These are phyloP conservation scores for Ruditapes philippinarum DNA, from an alignment of 1,140 invertebrate species.

Conservation along the genomic window DNA sequence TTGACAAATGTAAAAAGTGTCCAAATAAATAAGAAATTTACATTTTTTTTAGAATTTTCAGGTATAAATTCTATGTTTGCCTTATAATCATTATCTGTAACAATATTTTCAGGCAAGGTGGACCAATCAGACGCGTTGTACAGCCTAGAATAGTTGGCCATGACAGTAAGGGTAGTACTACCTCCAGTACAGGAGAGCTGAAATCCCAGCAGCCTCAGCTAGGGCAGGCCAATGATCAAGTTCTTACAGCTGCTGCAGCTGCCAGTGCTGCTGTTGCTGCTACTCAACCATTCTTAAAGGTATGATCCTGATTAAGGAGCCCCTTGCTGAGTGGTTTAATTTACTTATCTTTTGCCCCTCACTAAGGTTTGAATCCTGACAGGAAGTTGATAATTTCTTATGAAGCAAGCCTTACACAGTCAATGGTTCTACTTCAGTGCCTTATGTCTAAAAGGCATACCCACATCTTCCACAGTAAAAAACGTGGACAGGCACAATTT, in stretches of 20 bases:
- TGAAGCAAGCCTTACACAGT: too few species aligned
- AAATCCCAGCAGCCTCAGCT: conserved; percentile 15
- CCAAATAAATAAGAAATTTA: too few species aligned
- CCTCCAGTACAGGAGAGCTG: neutral
- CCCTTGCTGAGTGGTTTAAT: neutral
- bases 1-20: too few species aligned
- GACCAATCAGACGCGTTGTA: conserved; percentile 78
- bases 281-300: conserved; percentile 83
- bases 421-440: too few species aligned
- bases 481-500: too few species aligned
- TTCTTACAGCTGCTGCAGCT: conserved; percentile 79
- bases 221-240: conserved; percentile 62
- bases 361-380: too few species aligned
- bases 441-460: too few species aligned
- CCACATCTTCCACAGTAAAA: too few species aligned
- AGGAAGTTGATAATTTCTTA: too few species aligned
- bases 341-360: conserved; percentile 70
- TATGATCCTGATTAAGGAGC: too few species aligned
- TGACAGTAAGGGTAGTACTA: conserved; percentile 51
- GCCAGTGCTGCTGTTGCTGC: conserved; percentile 82
- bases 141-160: conserved; percentile 77
- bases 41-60: too few species aligned
- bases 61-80: too few species aligned
- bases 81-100: neutral
- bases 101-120: conserved; percentile 67